Conservation (phyloP, 2,113 vertebrate genomes). For the Catharus fuscescens region DNA sequence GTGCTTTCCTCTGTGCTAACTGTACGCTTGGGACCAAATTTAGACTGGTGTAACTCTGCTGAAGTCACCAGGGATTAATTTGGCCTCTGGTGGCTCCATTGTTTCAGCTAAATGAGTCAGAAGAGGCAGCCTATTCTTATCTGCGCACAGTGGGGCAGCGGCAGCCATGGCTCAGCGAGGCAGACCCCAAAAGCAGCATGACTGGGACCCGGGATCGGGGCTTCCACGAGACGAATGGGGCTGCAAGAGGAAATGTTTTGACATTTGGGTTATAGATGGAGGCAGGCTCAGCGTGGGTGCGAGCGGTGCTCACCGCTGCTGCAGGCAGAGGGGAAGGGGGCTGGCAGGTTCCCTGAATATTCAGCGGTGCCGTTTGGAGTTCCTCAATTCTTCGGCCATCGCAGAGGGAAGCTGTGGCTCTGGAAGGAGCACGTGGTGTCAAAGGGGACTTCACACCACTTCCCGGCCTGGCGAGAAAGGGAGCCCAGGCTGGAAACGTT, state of each 20-base stretch:
- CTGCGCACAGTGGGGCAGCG: slow-evolving; percentile 17
- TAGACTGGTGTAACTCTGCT: slow-evolving; percentile 42
- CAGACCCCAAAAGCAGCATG: slow-evolving; percentile 26
- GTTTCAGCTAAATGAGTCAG: slow-evolving; percentile 63
- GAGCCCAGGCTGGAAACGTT: neutral
- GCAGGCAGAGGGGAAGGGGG: slow-evolving; percentile 48
- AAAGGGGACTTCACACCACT: slow-evolving; percentile 57
- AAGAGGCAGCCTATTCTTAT: slow-evolving; percentile 62
- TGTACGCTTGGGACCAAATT: slow-evolving; percentile 56
- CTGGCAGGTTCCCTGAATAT: slow-evolving; percentile 64
- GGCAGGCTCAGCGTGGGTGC: slow-evolving; percentile 13
- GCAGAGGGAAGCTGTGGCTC: slow-evolving; percentile 69
- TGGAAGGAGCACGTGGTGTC: slow-evolving; percentile 58
- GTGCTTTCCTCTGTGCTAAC: slow-evolving; percentile 12
- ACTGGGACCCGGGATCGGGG: neutral
- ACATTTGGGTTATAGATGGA: slow-evolving; percentile 66
- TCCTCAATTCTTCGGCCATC: slow-evolving; percentile 61
- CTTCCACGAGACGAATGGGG: neutral
- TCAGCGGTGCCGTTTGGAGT: slow-evolving; percentile 49
- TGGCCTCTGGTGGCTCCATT: slow-evolving; percentile 59
- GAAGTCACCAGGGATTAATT: slow-evolving; percentile 54
- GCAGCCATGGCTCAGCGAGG: neutral
- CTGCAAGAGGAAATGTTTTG: slow-evolving; percentile 67
- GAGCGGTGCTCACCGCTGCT: neutral
- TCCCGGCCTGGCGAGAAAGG: slow-evolving; percentile 30